phyloP scores from a whole-genome alignment of 2,888 invertebrate genomes.

The Subacronicta megacephala region DNA sequence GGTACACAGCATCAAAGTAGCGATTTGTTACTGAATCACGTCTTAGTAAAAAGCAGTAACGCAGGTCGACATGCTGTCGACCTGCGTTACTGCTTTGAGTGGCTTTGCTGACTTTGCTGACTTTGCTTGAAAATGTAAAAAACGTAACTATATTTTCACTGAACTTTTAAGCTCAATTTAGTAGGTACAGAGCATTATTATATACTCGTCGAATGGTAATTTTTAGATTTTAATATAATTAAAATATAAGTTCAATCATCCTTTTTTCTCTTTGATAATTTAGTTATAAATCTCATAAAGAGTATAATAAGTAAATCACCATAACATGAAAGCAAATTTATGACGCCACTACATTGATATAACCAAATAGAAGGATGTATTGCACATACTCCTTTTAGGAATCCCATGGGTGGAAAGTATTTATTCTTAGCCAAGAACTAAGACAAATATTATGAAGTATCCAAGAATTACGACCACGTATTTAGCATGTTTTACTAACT shows the following conservation, averaged over 20 bases:
- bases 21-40: constrained; percentile 57
- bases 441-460: not conserved
- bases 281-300: too few species aligned
- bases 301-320: too few species aligned
- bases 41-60: constrained; percentile 40
- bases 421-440: not conserved
- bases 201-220: too few species aligned
- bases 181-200: too few species aligned
- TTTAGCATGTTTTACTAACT: constrained; percentile 18
- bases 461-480: constrained; percentile 10
- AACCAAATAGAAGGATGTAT: not conserved
- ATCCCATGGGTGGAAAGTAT: not conserved
- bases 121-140: too few species aligned
- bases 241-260: too few species aligned
- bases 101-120: too few species aligned
- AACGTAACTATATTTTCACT: too few species aligned
- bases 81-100: too few species aligned
- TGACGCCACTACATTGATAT: not conserved
- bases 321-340: not conserved
- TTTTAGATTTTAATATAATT: too few species aligned
- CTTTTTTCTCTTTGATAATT: too few species aligned
- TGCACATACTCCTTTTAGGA: not conserved
- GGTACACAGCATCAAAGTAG: constrained; percentile 42
- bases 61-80: constrained; percentile 31
- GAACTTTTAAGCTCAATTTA: too few species aligned